Base-by-base conservation (phyloP, 2,113 vertebrate genomes). In the Tringa solitaria region DNA sequence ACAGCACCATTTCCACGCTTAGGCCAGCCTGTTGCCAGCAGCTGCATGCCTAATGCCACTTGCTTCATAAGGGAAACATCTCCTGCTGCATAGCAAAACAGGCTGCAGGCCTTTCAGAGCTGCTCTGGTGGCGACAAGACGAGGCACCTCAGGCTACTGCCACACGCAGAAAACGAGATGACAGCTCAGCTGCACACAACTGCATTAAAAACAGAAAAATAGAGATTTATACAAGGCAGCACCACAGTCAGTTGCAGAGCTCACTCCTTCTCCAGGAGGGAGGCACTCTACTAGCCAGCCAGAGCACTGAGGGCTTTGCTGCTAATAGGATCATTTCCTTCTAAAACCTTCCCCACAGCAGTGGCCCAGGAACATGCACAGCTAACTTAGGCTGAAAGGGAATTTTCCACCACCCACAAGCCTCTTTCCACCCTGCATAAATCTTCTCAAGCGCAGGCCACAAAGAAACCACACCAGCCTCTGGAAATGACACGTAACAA, bases 321-420 rank as follows among this genome's bases (percentile, higher is more conserved):
- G 67, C 93, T 95, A 96, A 97, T 73, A 93, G 89, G 93, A 94
- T 90, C 75, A 87, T 79, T 92, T 84, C 51, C 60, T 82, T 84
- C 92, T 79, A 87, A 92, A 85, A 84, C 84, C 84, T 92, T 89
- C 77, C 84, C 41, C 57, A 26, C 3, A 1, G 91, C 90, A 91
- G 80, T 5, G 0, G 77, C 81, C 80, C 89, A 54, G 89, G 32
- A 90, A 94, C 82, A 93, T 0, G 16, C 78, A 70, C 54, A 46
- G 54, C 83, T 92, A 85, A 95, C 61, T 90, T 10, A 27, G 70
- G 94, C 86, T 85, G 89, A 91, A 93, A 76, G 75, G 95, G 90
- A 92, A 94, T 95, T 95, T 96, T 95, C 83, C 90, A 96, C 91
- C 70, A 65, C 69, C 83, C 61, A 72, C 94, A 91, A 72, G 24